phyloP scores from a whole-genome alignment of 2,888 invertebrate genomes.

The Tupiocoris notatus region DNA sequence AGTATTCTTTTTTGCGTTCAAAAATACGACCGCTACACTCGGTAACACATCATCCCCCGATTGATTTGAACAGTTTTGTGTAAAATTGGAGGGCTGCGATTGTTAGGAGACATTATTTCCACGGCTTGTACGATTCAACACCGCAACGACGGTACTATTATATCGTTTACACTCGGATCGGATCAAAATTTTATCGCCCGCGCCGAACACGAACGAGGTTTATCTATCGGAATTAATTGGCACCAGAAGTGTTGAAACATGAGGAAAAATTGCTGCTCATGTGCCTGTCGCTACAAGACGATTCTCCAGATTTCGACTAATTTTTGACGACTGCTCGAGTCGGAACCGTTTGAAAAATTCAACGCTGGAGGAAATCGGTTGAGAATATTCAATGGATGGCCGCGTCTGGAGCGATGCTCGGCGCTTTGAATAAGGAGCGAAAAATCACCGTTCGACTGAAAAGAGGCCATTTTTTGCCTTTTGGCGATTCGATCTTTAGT shows the following conservation, averaged over 20 bases:
- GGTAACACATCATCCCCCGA: not conserved
- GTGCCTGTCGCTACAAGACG: too few species aligned
- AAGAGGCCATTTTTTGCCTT: not conserved
- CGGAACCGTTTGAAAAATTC: too few species aligned
- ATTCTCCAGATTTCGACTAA: too few species aligned
- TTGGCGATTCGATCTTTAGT: not conserved
- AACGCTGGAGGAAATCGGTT: not conserved
- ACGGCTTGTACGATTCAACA: too few species aligned
- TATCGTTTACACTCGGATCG: not conserved
- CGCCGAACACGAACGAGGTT: not conserved
- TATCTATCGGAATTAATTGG: not conserved
- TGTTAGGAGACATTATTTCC: not conserved
- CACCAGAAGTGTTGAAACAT: too few species aligned
- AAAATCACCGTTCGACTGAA: not conserved
- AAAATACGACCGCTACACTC: not conserved
- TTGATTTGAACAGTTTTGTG: not conserved
- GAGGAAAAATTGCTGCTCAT: too few species aligned
- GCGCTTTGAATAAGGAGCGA: not conserved
- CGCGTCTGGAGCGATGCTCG: not conserved
- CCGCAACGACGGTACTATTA: too few species aligned
- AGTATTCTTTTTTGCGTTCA: constrained; percentile 16
- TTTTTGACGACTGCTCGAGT: too few species aligned
- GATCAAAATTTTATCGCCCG: not conserved
- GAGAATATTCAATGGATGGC: not conserved
- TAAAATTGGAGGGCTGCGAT: not conserved